Evolutionary conservation across 2,888 invertebrate species (phyloP).

Genomic region (Acrobasis consociella): DNA sequence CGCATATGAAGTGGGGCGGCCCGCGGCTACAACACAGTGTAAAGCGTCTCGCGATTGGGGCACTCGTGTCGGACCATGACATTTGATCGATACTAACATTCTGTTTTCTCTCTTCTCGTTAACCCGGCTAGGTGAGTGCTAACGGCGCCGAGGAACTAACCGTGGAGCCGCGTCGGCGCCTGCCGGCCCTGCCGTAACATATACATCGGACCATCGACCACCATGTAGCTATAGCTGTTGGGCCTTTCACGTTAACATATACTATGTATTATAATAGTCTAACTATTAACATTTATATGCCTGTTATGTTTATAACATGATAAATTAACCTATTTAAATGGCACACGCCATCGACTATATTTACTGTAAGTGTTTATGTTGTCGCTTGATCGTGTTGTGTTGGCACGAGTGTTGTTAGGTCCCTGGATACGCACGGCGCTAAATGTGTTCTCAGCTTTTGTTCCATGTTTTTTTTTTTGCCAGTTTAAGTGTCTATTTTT

Average conservation of each 20-base stretch:
- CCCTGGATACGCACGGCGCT: constrained; percentile 64
- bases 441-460: constrained; percentile 47
- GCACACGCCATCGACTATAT: constrained; percentile 83
- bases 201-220: constrained; percentile 79
- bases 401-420: constrained; percentile 78
- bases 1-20: constrained; percentile 31
- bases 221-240: constrained; percentile 82
- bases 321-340: constrained; percentile 73
- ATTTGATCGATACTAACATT: constrained; percentile 85
- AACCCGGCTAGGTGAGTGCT: constrained; percentile 91
- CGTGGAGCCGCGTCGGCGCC: constrained; percentile 64
- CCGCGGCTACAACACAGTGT: constrained; percentile 58
- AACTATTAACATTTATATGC: constrained; percentile 83
- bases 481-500: constrained; percentile 31
- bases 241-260: constrained; percentile 82
- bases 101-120: constrained; percentile 88
- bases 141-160: constrained; percentile 84
- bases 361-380: constrained; percentile 78
- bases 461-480: constrained; percentile 34
- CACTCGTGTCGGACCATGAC: constrained; percentile 76
- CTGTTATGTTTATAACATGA: constrained; percentile 83
- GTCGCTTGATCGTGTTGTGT: constrained; percentile 79
- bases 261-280: constrained; percentile 82
- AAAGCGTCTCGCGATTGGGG: constrained; percentile 66
- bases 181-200: constrained; percentile 68